Evolutionary conservation across 1,140 invertebrate species (phyloP).

Genomic region (Panagrolaimus sp.): DNA sequence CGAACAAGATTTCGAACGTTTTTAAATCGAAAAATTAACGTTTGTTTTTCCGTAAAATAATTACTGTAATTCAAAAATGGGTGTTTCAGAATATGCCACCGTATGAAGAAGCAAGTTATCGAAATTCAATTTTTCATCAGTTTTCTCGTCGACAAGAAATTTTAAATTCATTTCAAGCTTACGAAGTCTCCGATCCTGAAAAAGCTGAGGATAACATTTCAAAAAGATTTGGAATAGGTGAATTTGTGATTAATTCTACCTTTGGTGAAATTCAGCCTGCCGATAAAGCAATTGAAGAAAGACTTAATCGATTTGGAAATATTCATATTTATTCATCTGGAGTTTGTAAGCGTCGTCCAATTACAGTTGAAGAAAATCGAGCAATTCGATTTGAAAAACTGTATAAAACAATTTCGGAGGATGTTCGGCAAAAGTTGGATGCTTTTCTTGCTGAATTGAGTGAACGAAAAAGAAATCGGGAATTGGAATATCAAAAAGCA

Average conservation of each 20-base stretch:
- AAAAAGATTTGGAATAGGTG: background rate
- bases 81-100: too few species aligned
- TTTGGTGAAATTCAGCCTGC: background rate
- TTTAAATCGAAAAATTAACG: conserved; percentile 2
- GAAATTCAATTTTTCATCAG: background rate
- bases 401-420: background rate
- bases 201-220: background rate
- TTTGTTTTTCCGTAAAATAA: background rate
- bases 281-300: background rate
- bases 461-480: background rate
- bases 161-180: background rate
- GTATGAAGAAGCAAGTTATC: background rate
- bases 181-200: conserved; percentile 2
- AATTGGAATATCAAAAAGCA: background rate
- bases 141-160: background rate
- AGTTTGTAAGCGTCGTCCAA: background rate
- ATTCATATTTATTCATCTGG: background rate
- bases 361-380: background rate
- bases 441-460: background rate
- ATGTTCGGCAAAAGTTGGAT: background rate
- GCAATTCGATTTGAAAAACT: background rate
- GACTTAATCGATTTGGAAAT: background rate
- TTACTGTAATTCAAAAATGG: too few species aligned
- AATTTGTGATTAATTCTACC: background rate
- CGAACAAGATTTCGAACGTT: background rate